Base-by-base conservation (phyloP, 2,797 vertebrate genomes). In the Siniperca obscura region DNA sequence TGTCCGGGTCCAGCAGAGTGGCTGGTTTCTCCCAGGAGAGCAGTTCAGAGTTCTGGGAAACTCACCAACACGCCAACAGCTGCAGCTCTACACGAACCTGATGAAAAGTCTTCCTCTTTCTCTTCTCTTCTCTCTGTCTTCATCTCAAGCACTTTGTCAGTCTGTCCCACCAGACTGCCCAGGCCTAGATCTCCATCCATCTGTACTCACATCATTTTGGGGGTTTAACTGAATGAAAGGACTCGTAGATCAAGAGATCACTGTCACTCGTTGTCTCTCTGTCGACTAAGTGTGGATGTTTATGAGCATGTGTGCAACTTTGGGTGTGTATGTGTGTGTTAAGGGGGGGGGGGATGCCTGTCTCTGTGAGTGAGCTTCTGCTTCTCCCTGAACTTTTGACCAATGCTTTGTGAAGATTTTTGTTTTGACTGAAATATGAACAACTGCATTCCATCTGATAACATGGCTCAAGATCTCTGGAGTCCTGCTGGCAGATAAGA, bases 1-100 rank as follows among this genome's bases (percentile, higher is more conserved):
- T 83, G 76, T 76, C 70, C 48, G 12, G 67, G 79, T 74, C 81
- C 91, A 86, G 86, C 86, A 89, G 81, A 94, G 83, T 83, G 91
- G 82, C 85, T 89, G 62, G 65, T 84, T 73, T 86, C 78, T 93
- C 94, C 90, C 94, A 76, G 27, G 93, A 89, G 93, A 91, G 61
- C 50, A 5, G 68, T 89, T 88, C 82, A 80, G 81, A 90, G 77
- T 91, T 93, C 92, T 96, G 95, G 94, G 95, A 96, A 96, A 94
- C 77, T 79, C 87, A 92, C 87, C 79, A 90, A 87, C 42, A 46
- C 40, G 65, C 74, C 89, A 87, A 95, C 95, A 96, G 95, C 96
- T 96, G 95, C 94, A 86, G 52, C 84, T 87, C 86, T 66, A 83
- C 89, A 82, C 62, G 76, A 89, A 92, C 88, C 75, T 90, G 95